Base-by-base conservation (phyloP, 2,888 invertebrate species). In the Phengaris alcon region DNA sequence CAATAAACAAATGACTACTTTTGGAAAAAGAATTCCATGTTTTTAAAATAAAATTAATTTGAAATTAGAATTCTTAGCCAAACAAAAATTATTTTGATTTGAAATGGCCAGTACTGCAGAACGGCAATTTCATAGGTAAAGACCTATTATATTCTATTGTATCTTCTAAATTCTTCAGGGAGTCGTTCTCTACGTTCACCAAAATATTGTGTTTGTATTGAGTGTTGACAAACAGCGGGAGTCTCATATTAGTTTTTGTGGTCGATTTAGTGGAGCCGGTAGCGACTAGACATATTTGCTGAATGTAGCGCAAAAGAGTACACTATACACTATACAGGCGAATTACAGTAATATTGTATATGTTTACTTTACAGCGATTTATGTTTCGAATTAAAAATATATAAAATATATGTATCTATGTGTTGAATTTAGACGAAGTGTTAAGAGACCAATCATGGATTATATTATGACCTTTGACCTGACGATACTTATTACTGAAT, bases 211-310 rank as follows among this genome's bases (percentile, higher is more conserved):
- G 68, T 69, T 52, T 70, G 51, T 22, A 48, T 35, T 35, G 35
- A 35, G 35, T 35, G 35, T 70, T 22, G 70, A 70, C 51, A 12
- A 70, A 70, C 15, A 52, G 70, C 51, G 70, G 52, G 70, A 52
- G 22, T 15, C 48, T 15, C 48, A 9, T 15, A 70, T 70, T 22
- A 48, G 51, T 48, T 48, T 22, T 70, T 10, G 15, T 51, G 0
- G 35, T 35, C 35, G 35, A 1, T 0, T 35, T 35, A 35, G 51
- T 57, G 15, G 22, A 22, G 22, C 22, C 22, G 22, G 22, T 22
- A 15, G 15, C 15, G 57, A 15, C 8, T 3, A 35, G 57, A 15
- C 59, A 10, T 59, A 22, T 59, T 22, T 10, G 59, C 59, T 10
- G 22, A 59, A 59, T 22, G 59, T 22, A 22, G 22, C 59, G 59